A percentile compares a stretch with the other conserved stretches of the same genome.
These are phyloP conservation scores for Papilio gigon DNA, from an alignment of 2,888 invertebrate genomes.

Conservation along the genomic window DNA sequence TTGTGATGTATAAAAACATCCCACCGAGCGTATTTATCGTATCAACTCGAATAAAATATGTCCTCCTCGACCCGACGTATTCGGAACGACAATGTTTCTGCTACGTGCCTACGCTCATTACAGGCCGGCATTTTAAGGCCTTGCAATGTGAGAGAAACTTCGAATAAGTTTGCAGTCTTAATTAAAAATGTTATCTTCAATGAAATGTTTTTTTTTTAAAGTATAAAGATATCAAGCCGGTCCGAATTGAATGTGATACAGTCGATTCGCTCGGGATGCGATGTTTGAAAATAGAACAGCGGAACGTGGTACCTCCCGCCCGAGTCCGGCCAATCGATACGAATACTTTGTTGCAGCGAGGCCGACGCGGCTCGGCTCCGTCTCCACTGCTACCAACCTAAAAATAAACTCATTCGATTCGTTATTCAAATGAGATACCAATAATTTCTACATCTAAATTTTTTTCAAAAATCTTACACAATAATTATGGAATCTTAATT, in stretches of 20 bases:
- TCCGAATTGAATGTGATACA: conserved; percentile 54
- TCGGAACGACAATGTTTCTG: conserved; percentile 27
- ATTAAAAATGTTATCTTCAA: conserved; percentile 40
- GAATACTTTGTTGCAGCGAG: conserved; percentile 62
- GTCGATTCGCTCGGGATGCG: conserved; percentile 55
- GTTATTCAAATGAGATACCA: conserved; percentile 36
- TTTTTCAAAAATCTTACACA: conserved; percentile 25
- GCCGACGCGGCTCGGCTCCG: conserved; percentile 48
- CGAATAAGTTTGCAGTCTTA: conserved; percentile 44
- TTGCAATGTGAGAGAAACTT: conserved; percentile 5
- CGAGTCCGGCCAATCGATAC: conserved; percentile 64
- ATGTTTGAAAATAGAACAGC: conserved; percentile 65
- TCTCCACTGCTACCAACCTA: conserved; percentile 34
- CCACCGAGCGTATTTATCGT: conserved; percentile 44
- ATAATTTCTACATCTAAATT: conserved; percentile 29
- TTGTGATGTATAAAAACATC: conserved; percentile 48
- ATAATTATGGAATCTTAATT: conserved; percentile 10
- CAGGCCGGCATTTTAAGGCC: background rate
- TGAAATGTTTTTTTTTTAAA: conserved; percentile 32
- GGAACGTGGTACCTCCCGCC: conserved; percentile 53
- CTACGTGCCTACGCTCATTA: conserved; percentile 22
- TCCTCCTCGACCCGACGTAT: conserved; percentile 40
- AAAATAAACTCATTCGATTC: conserved; percentile 32
- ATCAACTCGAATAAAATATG: conserved; percentile 49
- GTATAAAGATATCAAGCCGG: conserved; percentile 49